phyloP scores from a whole-genome alignment of 2,113 vertebrate species.

The Sprattus sprattus region DNA sequence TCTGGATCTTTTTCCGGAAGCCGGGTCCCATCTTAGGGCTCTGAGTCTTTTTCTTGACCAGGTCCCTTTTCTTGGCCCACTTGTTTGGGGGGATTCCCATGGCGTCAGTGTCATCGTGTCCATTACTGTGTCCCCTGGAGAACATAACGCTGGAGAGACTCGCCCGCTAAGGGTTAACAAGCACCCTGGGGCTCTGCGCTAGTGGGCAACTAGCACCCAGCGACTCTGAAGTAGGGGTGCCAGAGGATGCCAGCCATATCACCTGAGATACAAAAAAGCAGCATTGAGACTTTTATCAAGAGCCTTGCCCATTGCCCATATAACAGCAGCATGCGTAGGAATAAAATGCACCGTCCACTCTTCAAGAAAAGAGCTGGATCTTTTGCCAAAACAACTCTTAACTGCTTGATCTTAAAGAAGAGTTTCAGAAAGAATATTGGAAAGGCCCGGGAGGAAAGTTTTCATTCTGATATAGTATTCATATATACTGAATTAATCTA shows the following conservation, averaged over 20 bases:
- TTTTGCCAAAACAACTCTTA: too few relatives aligned
- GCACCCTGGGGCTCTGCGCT: constrained; percentile 22
- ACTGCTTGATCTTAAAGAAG: not conserved
- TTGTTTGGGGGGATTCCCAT: constrained; percentile 56
- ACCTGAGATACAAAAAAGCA: constrained; percentile 16
- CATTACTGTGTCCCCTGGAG: constrained; percentile 72
- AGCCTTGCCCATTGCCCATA: not conserved
- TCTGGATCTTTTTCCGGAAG: constrained; percentile 74
- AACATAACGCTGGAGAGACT: constrained; percentile 68
- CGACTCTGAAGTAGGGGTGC: constrained; percentile 38
- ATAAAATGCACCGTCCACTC: too few relatives aligned
- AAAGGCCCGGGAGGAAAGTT: too few relatives aligned
- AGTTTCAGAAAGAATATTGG: not conserved
- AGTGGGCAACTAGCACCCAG: constrained; percentile 36
- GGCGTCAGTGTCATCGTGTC: constrained; percentile 68
- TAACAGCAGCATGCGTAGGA: not conserved
- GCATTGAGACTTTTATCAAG: constrained; percentile 17
- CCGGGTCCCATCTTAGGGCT: constrained; percentile 65
- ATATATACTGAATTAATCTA: not conserved
- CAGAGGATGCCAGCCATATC: constrained; percentile 32
- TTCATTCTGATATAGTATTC: too few relatives aligned
- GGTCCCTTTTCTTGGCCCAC: constrained; percentile 65
- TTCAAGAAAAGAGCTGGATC: too few relatives aligned
- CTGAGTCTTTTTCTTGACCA: constrained; percentile 65
- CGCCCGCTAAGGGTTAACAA: constrained; percentile 38